Evolutionary conservation across 2,888 invertebrate genomes (phyloP).

Genomic region (Luffia ferchaultella): DNA sequence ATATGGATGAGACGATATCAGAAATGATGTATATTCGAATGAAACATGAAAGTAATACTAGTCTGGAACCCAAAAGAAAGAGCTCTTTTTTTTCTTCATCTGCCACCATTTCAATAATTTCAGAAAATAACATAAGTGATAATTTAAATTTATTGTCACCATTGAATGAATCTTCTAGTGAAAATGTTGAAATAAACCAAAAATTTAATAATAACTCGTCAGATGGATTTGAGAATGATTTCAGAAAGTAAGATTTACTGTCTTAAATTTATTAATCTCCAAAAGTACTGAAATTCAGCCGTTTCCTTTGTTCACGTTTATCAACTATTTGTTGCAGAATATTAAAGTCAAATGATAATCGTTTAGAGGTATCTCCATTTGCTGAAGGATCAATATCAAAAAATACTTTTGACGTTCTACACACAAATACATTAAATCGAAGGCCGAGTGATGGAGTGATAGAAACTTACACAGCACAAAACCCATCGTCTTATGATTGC

Average conservation of each 20-base stretch:
- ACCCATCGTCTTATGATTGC: neutral
- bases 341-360: too few species aligned
- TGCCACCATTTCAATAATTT: slow-evolving; percentile 8
- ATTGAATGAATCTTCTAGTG: slow-evolving; percentile 18
- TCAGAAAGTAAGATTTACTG: too few species aligned
- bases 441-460: too few species aligned
- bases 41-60: slow-evolving; percentile 23
- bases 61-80: slow-evolving; percentile 11
- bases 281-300: too few species aligned
- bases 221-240: too few species aligned
- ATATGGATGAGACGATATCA: slow-evolving; percentile 42
- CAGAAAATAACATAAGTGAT: slow-evolving; percentile 22
- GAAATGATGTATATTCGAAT: slow-evolving; percentile 35
- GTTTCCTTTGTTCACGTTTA: too few species aligned
- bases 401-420: neutral
- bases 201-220: slow-evolving; percentile 13
- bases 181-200: slow-evolving; percentile 10
- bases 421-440: neutral
- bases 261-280: too few species aligned
- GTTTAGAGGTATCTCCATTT: neutral
- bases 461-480: too few species aligned
- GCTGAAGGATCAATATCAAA: neutral
- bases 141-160: slow-evolving; percentile 25
- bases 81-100: slow-evolving; percentile 26
- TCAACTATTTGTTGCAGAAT: too few species aligned